Conservation (phyloP, 2,888 invertebrate species). For the Thymelicus lineola region DNA sequence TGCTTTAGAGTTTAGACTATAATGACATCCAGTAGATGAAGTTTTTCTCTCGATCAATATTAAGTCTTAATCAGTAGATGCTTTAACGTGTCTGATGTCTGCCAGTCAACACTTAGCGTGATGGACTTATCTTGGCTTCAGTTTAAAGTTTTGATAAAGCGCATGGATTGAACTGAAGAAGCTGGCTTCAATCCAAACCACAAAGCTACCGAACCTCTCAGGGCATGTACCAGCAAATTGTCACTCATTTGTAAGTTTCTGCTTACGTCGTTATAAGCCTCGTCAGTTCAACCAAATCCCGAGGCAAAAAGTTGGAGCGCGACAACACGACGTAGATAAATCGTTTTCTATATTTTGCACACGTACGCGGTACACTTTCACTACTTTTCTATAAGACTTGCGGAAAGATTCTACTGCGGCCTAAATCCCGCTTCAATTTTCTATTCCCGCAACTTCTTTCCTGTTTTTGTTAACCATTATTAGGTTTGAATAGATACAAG, state of each 20-base stretch:
- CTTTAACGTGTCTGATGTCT: too few relatives aligned
- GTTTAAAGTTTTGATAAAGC: too few relatives aligned
- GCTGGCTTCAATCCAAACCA: not conserved
- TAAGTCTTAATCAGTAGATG: too few relatives aligned
- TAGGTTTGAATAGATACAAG: conserved; percentile 3
- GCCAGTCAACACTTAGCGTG: too few relatives aligned
- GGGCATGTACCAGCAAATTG: conserved; percentile 4
- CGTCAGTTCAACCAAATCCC: conserved; percentile 21
- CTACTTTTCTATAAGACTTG: conserved; percentile 43
- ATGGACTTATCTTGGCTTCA: too few relatives aligned
- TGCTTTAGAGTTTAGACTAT: too few relatives aligned
- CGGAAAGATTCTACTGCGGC: conserved; percentile 20
- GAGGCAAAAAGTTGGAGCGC: conserved; percentile 34
- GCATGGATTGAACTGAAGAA: not conserved
- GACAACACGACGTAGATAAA: conserved; percentile 41
- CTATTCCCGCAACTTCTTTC: conserved; percentile 26
- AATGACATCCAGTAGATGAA: too few relatives aligned
- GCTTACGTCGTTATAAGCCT: conserved; percentile 26
- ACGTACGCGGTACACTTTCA: conserved; percentile 43
- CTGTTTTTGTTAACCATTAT: conserved; percentile 33
- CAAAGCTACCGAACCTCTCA: not conserved
- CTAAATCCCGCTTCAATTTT: conserved; percentile 30
- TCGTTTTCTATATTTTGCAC: conserved; percentile 47
- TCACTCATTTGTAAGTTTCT: conserved; percentile 26
- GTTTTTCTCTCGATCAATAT: too few relatives aligned